Conservation (phyloP, 2,888 invertebrate genomes). For the Caenorhabditis doughertyi region DNA sequence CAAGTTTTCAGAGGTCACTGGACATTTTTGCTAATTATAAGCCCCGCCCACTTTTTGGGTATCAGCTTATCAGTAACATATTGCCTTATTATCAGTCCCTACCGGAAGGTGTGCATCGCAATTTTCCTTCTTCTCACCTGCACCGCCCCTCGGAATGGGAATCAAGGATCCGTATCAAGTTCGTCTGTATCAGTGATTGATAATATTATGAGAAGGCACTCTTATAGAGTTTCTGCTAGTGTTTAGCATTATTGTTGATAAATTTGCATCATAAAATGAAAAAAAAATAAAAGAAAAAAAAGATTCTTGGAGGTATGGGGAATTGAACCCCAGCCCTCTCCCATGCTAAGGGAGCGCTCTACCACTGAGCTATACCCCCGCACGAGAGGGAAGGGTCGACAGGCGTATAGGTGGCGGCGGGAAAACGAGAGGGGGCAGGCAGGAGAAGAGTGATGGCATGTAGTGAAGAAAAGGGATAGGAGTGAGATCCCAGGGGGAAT, state of each 20-base stretch:
- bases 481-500: not conserved
- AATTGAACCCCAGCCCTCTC: constrained; percentile 77
- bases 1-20: constrained; percentile 36
- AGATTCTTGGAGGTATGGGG: constrained; percentile 72
- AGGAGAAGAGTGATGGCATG: not conserved
- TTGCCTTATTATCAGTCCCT: constrained; percentile 56
- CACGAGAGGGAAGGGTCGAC: not conserved
- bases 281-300: constrained; percentile 6
- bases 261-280: not conserved
- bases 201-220: constrained; percentile 17
- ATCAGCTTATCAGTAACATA: constrained; percentile 52
- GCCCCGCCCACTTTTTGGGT: constrained; percentile 54
- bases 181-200: constrained; percentile 36
- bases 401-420: not conserved
- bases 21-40: constrained; percentile 46
- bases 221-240: constrained; percentile 21
- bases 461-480: not conserved
- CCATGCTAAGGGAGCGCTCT: constrained; percentile 79
- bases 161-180: constrained; percentile 1
- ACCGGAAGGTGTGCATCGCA: constrained; percentile 43
- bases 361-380: constrained; percentile 78
- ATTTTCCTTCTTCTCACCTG: constrained; percentile 24
- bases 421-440: not conserved
- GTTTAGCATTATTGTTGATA: not conserved
- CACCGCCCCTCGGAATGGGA: not conserved